These are phyloP conservation scores for Heloderma charlesbogerti DNA, from an alignment of 2,113 vertebrate genomes.

Conservation along the genomic window DNA sequence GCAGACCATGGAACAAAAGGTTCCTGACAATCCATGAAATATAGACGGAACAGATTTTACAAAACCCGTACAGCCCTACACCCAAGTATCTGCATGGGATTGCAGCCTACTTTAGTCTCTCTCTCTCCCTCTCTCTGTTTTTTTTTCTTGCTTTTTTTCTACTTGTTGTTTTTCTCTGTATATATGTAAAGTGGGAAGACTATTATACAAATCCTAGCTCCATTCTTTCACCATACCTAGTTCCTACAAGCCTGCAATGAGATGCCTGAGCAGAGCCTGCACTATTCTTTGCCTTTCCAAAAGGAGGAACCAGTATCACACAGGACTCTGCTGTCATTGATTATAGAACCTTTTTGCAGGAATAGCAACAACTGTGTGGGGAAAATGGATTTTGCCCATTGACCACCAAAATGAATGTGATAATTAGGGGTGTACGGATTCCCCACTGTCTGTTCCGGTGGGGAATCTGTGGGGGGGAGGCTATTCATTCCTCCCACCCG, in stretches of 20 bases:
- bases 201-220: neutral
- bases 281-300: neutral
- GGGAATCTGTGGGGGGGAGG: no score
- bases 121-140: neutral
- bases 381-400: neutral
- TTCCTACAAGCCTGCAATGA: neutral
- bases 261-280: neutral
- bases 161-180: no score
- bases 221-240: no score
- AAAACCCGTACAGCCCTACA: no score
- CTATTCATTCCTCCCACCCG: no score
- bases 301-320: neutral
- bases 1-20: no score
- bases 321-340: neutral
- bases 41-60: no score
- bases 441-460: no score
- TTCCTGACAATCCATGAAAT: no score
- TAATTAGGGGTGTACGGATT: no score
- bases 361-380: neutral
- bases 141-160: neutral
- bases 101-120: neutral
- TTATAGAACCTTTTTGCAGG: neutral
- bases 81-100: no score
- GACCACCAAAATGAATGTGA: neutral
- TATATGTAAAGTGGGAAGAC: neutral